Conservation (phyloP, 2,113 vertebrate species). For the Vicugna pacos region DNA sequence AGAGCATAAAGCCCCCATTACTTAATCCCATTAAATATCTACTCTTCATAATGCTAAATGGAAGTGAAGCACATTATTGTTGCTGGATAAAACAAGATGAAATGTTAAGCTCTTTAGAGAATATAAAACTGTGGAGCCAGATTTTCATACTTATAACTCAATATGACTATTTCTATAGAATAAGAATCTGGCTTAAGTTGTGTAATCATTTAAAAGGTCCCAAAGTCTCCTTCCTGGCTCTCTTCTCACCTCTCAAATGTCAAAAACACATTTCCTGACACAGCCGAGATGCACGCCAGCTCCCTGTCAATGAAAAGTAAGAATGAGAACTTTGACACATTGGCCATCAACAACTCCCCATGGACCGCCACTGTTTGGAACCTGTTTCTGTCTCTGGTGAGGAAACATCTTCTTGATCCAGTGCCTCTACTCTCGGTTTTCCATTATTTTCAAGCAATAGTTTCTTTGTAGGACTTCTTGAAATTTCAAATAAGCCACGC, state of each 20-base stretch:
- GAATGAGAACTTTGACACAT: slow-evolving; percentile 61
- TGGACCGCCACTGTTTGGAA: slow-evolving; percentile 73
- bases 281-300: slow-evolving; percentile 36
- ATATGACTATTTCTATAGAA: slow-evolving; percentile 52
- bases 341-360: slow-evolving; percentile 57
- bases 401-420: slow-evolving; percentile 59
- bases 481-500: slow-evolving; percentile 46
- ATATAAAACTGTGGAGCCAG: slow-evolving; percentile 5
- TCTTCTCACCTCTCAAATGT: slow-evolving; percentile 78
- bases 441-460: slow-evolving; percentile 46
- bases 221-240: slow-evolving; percentile 70
- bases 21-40: slow-evolving; percentile 51
- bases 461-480: slow-evolving; percentile 38
- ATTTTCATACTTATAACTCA: slow-evolving; percentile 66
- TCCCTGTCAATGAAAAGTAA: slow-evolving; percentile 55
- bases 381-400: neutral
- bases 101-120: slow-evolving; percentile 74
- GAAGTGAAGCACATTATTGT: slow-evolving; percentile 25
- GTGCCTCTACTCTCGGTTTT: neutral
- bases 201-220: slow-evolving; percentile 74
- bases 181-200: slow-evolving; percentile 62
- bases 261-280: slow-evolving; percentile 77
- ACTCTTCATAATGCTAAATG: neutral
- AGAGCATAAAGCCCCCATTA: neutral
- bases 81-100: slow-evolving; percentile 52